Evolutionary conservation across 2,888 invertebrate genomes (phyloP), one percentile per base, ranked within the genome.

Genomic region (Andricus quercusramuli): DNA sequence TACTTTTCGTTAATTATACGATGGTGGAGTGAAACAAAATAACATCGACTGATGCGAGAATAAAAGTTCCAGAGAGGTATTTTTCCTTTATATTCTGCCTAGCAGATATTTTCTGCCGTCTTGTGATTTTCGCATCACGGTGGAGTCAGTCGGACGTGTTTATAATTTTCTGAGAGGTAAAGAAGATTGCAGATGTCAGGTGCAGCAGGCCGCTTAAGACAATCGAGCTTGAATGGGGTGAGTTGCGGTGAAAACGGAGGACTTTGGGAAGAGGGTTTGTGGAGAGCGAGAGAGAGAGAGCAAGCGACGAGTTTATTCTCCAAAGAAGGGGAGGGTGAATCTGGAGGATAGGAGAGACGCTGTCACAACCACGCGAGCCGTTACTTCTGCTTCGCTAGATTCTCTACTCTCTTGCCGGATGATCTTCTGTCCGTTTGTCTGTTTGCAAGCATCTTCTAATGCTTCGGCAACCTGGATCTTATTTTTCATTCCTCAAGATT

Each of bases 141-240:
- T 78, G 79, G 51, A 79, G 78, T 80, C 78, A 80, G 84, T 83
- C 77, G 84, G 86, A 85, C 84, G 86, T 88, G 88, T 89, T 90
- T 91, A 92, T 92, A 92, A 92, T 92, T 92, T 89, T 85, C 80
- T 37, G 83, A 81, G 83, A 67, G 85, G 83, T 85, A 86, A 85
- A 87, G 88, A 89, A 91, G 90, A 92, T 92, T 92, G 91, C 90
- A 86, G 89, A 90, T 87, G 92, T 92, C 92, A 92, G 88, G 87
- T 89, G 89, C 92, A 92, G 89, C 85, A 83, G 83, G 86, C 85
- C 86, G 86, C 85, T 87, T 85, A 86, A 88, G 87, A 88, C 86
- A 85, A 88, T 89, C 83, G 85, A 85, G 83, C 79, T 80, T 80
- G 85, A 83, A 84, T 82, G 85, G 84, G 83, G 80, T 86, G 89